Evolutionary conservation across 64 coral and sea anemone species (phyloP), one percentile per base, ranked within the genome.

Genomic region (Platygyra sinensis): DNA sequence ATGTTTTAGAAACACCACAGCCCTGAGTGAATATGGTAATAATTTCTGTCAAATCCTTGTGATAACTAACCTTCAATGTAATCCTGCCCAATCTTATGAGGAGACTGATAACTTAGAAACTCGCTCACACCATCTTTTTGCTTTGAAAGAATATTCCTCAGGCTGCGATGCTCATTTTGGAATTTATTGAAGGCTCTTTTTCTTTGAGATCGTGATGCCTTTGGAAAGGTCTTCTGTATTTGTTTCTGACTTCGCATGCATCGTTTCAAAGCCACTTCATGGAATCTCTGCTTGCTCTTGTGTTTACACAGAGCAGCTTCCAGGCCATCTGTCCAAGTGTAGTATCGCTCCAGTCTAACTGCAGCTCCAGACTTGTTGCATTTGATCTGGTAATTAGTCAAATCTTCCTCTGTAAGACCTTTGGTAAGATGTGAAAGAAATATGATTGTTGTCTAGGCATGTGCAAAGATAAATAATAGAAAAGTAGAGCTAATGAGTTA

Each of bases 31-130:
- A 46, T 46, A 46, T 46, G 42, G 3, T 7, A 46, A 46, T 57
- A 57, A 14, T 57, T 12, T 57, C 10, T 14, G 15, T 14, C 11
- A 52, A 42, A 54, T 74, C 15, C 36, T 29, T 8, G 19, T 17
- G 14, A 0, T 11, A 30, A 88, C 75, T 72, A 86, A 94, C 93
- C 93, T 60, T 94, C 93, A 74, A 94, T 94, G n/a, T 90, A 94
- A 79, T 94, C 93, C 80, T 90, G 88, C 18, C 93, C 93, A 94
- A 94, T 94, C 69, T 94, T 94, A 27, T 94, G 87, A 67, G 93
- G 93, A 67, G 75, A 76, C 22, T 86, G 88, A 19, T 90, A 86
- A 80, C 80, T 90, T 31, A 94, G 60, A 79, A 85, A 87, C 31
- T 94, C 93, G 7, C 84, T 67, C 20, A 80, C 74, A 67, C 89